Base-by-base conservation (phyloP, 2,888 invertebrate genomes). In the Exocentrus adspersus region DNA sequence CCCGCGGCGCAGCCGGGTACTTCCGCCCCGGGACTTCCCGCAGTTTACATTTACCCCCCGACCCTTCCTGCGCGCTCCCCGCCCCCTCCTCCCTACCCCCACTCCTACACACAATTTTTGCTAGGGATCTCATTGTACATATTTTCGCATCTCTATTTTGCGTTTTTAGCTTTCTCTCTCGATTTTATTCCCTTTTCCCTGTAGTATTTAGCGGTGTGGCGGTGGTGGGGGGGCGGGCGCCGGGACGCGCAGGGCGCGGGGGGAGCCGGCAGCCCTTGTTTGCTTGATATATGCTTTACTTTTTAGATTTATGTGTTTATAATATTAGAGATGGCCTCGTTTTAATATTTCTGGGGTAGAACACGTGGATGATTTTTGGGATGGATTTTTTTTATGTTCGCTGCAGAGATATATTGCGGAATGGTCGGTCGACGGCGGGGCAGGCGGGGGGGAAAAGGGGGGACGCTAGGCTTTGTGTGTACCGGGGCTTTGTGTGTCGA, bases 81-180 rank as follows among this genome's bases (percentile, higher is more conserved):
- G 70, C 66, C 64, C 69, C 63, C 65, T 61, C 60, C 60, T 62
- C 71, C 60, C 72, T 74, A 61, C 64, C 68, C 68, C 67, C 64
- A 64, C 72, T 64, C 75, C 76, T 71, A 74, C 76, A 74, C 76
- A 74, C 75, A 77, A 79, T 78, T 78, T 78, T 78, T 78, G 78
- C 79, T 79, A 79, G 78, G 76, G 78, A 76, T 72, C 77, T 79
- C 78, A 78, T 79, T 78, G 79, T 79, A 79, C 79, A 79, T 79
- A 79, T 79, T 79, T 79, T 79, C 79, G 78, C 78, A 75, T 78
- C 77, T 78, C 78, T 79, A 79, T 78, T 79, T 79, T 78, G 77
- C 79, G 78, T 78, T 79, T 79, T 79, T 79, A 77, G 78, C 78
- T 76, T 75, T 75, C 77, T 77, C 78, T 76, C 78, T 76, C 78